A percentile compares a stretch with the other conserved stretches of the same genome.
Evolutionary conservation across 2,797 vertebrate species (phyloP).

Genomic region (Sebastes iracundus): DNA sequence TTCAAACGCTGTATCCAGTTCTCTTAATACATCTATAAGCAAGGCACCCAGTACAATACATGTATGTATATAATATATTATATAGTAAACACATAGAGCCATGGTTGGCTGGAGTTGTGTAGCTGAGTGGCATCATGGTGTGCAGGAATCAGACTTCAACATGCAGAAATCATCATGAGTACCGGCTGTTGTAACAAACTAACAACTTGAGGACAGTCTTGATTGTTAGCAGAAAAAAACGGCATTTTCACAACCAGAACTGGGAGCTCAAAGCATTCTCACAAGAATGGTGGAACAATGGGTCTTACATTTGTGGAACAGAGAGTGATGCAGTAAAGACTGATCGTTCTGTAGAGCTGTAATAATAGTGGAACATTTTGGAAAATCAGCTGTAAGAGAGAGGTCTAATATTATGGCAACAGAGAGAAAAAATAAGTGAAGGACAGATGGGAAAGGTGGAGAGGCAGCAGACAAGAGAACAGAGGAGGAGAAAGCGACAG

Average conservation of each 20-base stretch:
- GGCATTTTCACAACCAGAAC: neutral
- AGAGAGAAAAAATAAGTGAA: slow-evolving; percentile 3
- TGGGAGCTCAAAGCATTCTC: neutral
- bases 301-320: neutral
- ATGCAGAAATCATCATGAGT: neutral
- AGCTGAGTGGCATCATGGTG: neutral
- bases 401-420: neutral
- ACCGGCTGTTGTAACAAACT: neutral
- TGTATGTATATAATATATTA: neutral
- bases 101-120: neutral
- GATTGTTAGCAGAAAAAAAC: neutral
- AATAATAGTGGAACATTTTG: neutral
- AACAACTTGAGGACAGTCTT: neutral
- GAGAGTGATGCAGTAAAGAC: neutral
- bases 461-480: neutral
- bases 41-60: neutral
- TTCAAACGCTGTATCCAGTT: too few species aligned
- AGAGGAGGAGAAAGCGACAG: slow-evolving; percentile 31
- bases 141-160: neutral
- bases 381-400: neutral
- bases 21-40: too few species aligned
- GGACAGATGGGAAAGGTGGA: neutral
- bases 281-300: neutral
- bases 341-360: neutral
- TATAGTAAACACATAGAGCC: neutral